A percentile compares a stretch with the other conserved stretches of the same genome.
Conservation (phyloP, 2,888 invertebrate species). For the Ametastegia equiseti region DNA sequence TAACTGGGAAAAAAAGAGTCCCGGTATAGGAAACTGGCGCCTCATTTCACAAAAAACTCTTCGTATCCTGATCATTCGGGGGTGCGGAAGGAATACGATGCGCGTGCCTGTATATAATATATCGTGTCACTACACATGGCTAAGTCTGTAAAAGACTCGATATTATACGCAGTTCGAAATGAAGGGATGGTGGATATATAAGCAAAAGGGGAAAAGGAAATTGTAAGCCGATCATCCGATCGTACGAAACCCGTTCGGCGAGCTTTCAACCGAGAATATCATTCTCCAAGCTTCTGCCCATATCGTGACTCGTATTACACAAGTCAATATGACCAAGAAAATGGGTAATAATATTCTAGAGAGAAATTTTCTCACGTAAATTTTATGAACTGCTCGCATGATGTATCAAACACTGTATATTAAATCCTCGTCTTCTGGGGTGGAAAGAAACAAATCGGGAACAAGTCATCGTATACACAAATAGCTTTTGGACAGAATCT, state of each 20-base stretch:
- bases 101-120: background rate
- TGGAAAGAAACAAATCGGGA: background rate
- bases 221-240: conserved; percentile 37
- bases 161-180: conserved; percentile 14
- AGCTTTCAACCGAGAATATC: background rate
- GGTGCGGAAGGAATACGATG: background rate
- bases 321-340: background rate
- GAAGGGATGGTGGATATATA: conserved; percentile 14
- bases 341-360: background rate
- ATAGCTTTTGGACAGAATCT: conserved; percentile 6
- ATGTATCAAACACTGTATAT: background rate
- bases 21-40: conserved; percentile 37
- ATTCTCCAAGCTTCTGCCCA: background rate
- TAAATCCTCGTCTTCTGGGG: background rate
- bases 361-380: background rate
- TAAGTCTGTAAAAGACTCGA: conserved; percentile 9
- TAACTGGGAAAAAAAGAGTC: conserved; percentile 1
- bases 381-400: background rate
- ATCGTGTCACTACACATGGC: background rate
- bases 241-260: background rate
- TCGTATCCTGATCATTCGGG: conserved; percentile 27
- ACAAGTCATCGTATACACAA: background rate
- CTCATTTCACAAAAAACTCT: conserved; percentile 37
- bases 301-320: background rate
- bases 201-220: conserved; percentile 6